Evolutionary conservation across 2,113 vertebrate species (phyloP).

Genomic region (Phasianus colchicus): DNA sequence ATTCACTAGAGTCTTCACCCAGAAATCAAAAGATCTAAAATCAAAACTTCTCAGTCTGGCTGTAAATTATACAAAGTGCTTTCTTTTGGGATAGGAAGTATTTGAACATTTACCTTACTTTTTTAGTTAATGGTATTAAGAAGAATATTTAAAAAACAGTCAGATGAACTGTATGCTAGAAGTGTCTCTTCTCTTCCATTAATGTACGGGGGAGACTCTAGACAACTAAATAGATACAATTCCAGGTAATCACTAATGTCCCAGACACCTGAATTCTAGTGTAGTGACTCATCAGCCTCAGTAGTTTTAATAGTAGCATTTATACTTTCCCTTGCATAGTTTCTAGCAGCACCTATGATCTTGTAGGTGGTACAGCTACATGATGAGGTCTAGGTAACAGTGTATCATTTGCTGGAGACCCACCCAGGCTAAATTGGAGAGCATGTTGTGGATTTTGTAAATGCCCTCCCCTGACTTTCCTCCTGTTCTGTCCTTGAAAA

Average conservation of each 20-base stretch:
- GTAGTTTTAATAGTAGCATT: not conserved
- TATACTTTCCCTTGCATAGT: not conserved
- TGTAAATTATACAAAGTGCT: not conserved
- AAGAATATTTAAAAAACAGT: not conserved
- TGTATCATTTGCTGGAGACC: not conserved
- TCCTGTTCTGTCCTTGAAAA: not conserved
- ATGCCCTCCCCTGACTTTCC: not conserved
- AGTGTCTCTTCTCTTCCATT: not conserved
- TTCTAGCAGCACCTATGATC: not conserved
- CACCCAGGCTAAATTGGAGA: not conserved
- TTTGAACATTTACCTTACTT: not conserved
- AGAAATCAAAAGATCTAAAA: not conserved
- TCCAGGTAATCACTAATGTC: not conserved
- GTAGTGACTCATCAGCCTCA: accelerated
- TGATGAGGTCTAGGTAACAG: not conserved
- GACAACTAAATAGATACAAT: not conserved
- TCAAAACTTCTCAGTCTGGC: not conserved
- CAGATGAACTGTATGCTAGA: not conserved
- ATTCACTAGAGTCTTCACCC: not conserved
- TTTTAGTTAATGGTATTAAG: not conserved
- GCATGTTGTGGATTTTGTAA: not conserved
- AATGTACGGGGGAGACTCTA: not conserved
- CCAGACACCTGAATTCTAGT: not conserved
- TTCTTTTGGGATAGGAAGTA: not conserved
- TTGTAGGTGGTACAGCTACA: not conserved